These are phyloP conservation scores for Lepilemur septentrionalis DNA, from an alignment of 2,797 vertebrate genomes.

Conservation along the genomic window DNA sequence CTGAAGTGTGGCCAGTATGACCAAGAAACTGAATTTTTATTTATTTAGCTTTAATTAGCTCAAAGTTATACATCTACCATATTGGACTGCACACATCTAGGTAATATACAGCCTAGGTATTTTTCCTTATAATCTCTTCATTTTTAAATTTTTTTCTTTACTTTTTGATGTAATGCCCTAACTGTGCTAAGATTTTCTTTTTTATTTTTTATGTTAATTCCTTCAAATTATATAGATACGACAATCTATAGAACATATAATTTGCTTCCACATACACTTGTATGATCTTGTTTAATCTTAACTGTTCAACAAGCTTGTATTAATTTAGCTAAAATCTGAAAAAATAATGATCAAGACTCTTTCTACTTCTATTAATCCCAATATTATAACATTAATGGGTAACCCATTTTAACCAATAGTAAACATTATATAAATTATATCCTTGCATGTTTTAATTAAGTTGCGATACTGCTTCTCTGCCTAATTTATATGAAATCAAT, in stretches of 20 bases:
- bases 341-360: neutral
- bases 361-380: neutral
- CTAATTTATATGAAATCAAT: conserved; percentile 50
- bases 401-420: neutral
- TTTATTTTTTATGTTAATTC: neutral
- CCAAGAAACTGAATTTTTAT: neutral
- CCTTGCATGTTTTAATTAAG: conserved; percentile 19
- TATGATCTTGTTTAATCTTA: neutral
- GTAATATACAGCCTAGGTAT: neutral
- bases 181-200: neutral
- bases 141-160: neutral
- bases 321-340: neutral
- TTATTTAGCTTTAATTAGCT: neutral
- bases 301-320: neutral
- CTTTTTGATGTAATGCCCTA: neutral
- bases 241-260: neutral
- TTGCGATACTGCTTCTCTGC: neutral
- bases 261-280: neutral
- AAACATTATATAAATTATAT: conserved; percentile 42
- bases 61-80: neutral
- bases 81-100: neutral
- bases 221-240: neutral
- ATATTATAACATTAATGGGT: neutral
- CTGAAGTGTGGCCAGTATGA: neutral
- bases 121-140: neutral